Evolutionary conservation across 2,797 vertebrate genomes (phyloP), one percentile per base, ranked within the genome.

Genomic region (Diglossa cyanea): DNA sequence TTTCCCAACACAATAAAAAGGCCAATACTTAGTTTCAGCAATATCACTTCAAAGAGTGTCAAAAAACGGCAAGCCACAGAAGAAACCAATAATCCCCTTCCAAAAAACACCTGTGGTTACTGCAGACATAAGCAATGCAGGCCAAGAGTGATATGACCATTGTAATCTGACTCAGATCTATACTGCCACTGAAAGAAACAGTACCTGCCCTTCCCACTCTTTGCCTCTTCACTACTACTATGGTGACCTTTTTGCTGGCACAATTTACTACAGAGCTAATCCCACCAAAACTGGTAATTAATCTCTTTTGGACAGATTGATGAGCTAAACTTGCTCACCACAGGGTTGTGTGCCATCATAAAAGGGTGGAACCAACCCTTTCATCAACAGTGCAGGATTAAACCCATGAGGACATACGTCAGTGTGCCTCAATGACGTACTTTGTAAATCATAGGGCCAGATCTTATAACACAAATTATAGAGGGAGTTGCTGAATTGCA

Each of bases 371-470:
- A 73, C 91, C 93, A 88, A 53, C 9, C 19, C 39, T 80, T 83
- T 94, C 89, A 95, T 95, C 79, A 96, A 50, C 85, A 77, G 24
- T 3, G 11, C 16, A 33, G 81, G 81, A 96, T 95, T 96, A 96
- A 94, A 90, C 48, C 24, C 50, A 57, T 35, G 57, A 92, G 83
- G 54, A 96, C 88, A 21, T 40, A 95, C 94, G 95, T 96, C 96
- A 96, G 90, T 0, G 2, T 30, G 39, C 60, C 71, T 33, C 89
- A 54, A 6, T 96, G 96, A 96, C 93, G 82, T 94, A 91, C 89
- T 90, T 37, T 3, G 60, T 10, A 94, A 95, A 91, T 93, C 85
- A 83, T 2, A 67, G 82, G 67, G 77, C 74, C 71, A 42, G 65
- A 65, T 88, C 82, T 80, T 33, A 2, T 61, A 96, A 94, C 65